Conservation (phyloP, 2,113 vertebrate species). For the Mesocricetus auratus region DNA sequence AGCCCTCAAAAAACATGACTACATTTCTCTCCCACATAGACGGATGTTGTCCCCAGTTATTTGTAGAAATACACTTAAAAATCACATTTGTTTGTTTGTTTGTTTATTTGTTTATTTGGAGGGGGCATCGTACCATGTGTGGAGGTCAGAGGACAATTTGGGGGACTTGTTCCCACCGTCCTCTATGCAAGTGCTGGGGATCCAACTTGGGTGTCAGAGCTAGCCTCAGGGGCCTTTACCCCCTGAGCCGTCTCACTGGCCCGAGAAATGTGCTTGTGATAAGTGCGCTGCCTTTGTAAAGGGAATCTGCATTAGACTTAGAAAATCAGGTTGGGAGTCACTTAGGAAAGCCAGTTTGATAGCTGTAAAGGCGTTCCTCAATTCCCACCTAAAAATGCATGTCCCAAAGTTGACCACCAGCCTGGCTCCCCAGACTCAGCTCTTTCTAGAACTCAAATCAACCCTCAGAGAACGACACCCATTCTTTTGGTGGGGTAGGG, state of each 20-base stretch:
- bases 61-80: background rate
- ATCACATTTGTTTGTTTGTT: background rate
- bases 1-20: background rate
- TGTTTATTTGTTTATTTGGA: background rate
- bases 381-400: background rate
- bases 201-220: background rate
- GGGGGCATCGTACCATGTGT: background rate
- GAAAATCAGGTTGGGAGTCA: background rate
- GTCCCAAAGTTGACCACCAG: background rate
- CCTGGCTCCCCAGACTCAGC: background rate
- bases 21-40: background rate
- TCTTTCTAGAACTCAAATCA: constrained; percentile 3
- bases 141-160: background rate
- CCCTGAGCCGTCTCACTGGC: background rate
- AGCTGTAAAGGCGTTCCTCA: background rate
- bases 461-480: background rate
- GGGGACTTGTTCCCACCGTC: too few relatives aligned
- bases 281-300: background rate
- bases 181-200: too few relatives aligned
- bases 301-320: fast-evolving
- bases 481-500: too few relatives aligned
- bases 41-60: background rate
- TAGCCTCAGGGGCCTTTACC: background rate
- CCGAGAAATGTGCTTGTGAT: background rate
- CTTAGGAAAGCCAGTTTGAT: background rate